These are phyloP conservation scores for Ruditapes philippinarum DNA, from an alignment of 1,140 invertebrate genomes.

Conservation along the genomic window DNA sequence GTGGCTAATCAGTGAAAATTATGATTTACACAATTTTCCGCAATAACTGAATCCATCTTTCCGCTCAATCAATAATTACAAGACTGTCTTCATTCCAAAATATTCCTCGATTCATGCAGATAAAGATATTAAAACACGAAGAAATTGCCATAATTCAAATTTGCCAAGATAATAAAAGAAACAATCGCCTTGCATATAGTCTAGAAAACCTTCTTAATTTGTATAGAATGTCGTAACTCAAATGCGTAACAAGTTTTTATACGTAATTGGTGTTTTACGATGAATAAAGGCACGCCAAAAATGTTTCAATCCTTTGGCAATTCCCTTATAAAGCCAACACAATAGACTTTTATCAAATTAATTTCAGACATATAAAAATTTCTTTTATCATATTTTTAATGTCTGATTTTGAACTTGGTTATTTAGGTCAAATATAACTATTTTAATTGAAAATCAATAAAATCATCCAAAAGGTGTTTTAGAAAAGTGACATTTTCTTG, in stretches of 20 bases:
- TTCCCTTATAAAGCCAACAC: no score
- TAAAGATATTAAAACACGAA: not conserved
- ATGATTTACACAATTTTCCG: constrained; percentile 13
- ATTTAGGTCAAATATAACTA: no score
- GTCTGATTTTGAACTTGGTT: no score
- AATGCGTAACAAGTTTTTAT: not conserved
- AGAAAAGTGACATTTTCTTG: no score
- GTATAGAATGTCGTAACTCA: not conserved
- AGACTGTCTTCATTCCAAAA: not conserved
- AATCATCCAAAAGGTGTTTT: no score
- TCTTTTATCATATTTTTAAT: no score
- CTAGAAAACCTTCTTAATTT: not conserved
- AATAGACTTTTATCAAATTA: no score
- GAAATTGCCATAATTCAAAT: not conserved
- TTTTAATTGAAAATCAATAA: no score
- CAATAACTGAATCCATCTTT: not conserved
- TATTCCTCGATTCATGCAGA: not conserved
- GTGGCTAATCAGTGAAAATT: not conserved
- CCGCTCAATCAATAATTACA: not conserved
- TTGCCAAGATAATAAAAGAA: not conserved
- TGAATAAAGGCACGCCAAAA: no score
- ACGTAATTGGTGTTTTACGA: no score
- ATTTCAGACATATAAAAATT: no score
- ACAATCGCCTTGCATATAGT: not conserved
- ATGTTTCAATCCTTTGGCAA: no score